Percentiles rank a stretch among this genome's conserved stretches.
Conservation (phyloP, 2,113 vertebrate species). For the Tetraodon nigroviridis region DNA sequence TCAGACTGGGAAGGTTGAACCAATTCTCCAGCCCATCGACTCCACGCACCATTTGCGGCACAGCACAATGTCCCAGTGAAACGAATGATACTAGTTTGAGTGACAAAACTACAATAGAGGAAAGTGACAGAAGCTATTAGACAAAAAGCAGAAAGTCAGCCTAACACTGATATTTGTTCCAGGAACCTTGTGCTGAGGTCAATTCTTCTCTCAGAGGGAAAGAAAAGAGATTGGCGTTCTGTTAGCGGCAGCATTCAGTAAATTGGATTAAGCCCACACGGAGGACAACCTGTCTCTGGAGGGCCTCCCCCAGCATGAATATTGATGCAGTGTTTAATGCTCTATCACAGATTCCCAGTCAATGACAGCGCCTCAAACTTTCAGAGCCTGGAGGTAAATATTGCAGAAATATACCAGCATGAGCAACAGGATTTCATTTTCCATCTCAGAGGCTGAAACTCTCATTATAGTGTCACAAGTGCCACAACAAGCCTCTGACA, state of each 20-base stretch:
- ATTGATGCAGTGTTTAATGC: conserved; percentile 54
- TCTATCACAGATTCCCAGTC: conserved; percentile 42
- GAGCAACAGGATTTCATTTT: conserved; percentile 38
- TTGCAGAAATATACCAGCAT: conserved; percentile 22
- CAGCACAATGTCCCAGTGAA: conserved; percentile 20
- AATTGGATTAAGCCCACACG: conserved; percentile 64
- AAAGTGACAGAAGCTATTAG: conserved; percentile 12
- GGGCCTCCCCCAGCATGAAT: conserved; percentile 51
- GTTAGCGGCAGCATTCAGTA: conserved; percentile 36
- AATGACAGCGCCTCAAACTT: conserved; percentile 36
- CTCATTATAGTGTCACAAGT: conserved; percentile 35
- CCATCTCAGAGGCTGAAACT: conserved; percentile 17
- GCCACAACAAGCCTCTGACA: conserved; percentile 37
- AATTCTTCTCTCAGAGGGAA: conserved; percentile 26
- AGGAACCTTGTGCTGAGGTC: conserved; percentile 38
- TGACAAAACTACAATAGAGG: conserved; percentile 4
- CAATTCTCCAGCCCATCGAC: conserved; percentile 20
- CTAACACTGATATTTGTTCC: conserved; percentile 20
- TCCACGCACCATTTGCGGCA: conserved; percentile 39
- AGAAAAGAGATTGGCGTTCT: conserved; percentile 29
- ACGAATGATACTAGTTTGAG: conserved; percentile 14
- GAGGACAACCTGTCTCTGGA: conserved; percentile 44
- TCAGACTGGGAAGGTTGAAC: conserved; percentile 28
- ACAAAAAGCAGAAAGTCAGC: conserved; percentile 6
- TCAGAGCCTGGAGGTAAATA: conserved; percentile 42